Percentiles rank a stretch among this genome's conserved stretches.
phyloP scores from a whole-genome alignment of 1,140 invertebrate species.

The Eufriesea mexicana region DNA sequence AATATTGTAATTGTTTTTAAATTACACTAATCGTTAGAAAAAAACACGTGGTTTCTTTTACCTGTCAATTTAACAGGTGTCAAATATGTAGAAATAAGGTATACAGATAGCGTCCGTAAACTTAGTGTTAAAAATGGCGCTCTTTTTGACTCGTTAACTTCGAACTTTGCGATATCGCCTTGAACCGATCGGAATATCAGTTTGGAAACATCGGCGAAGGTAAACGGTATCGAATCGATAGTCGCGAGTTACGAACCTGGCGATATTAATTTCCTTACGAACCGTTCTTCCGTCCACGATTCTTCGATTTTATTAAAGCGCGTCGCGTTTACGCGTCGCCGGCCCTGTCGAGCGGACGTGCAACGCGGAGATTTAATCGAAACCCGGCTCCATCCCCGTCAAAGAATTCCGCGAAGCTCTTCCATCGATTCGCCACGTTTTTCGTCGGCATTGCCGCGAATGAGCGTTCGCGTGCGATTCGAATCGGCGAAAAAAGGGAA shows the following conservation, averaged over 20 bases:
- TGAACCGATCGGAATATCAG: not conserved
- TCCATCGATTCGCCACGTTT: not conserved
- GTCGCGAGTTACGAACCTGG: not conserved
- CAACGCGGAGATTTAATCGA: slow-evolving; percentile 61
- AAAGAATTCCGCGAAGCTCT: slow-evolving; percentile 61
- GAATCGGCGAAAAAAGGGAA: not conserved
- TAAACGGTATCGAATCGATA: not conserved
- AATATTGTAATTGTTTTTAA: too few species aligned
- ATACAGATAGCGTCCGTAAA: too few species aligned
- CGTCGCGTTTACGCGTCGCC: slow-evolving; percentile 32
- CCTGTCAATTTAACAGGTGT: too few species aligned
- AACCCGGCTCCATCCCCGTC: slow-evolving; percentile 67
- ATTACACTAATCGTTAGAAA: too few species aligned
- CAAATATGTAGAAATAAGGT: too few species aligned
- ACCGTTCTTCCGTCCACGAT: not conserved
- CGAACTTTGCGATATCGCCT: too few species aligned
- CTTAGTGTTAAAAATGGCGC: too few species aligned
- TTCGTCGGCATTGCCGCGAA: not conserved
- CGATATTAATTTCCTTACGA: slow-evolving; percentile 27
- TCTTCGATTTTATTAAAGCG: slow-evolving; percentile 37
- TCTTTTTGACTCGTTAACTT: too few species aligned
- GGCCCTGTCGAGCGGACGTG: not conserved
- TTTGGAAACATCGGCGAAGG: not conserved
- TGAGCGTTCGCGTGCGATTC: not conserved
- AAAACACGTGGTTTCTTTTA: too few species aligned